phyloP scores from a whole-genome alignment of 2,888 invertebrate genomes.

The Copidosoma aretas region DNA sequence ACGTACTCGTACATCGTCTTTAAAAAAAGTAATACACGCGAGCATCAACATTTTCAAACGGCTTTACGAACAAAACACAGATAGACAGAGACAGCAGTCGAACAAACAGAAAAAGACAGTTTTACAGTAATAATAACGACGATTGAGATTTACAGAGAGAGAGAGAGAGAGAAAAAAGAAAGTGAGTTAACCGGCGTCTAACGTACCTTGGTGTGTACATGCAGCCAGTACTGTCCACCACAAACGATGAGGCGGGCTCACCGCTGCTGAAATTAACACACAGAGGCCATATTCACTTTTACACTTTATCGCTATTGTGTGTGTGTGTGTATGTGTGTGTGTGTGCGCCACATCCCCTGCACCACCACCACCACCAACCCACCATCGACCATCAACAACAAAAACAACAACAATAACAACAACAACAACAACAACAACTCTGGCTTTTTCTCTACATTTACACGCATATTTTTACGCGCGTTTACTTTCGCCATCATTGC shows the following conservation, averaged over 20 bases:
- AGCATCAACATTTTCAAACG: too few species aligned
- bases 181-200: conserved; percentile 44
- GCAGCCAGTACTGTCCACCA: conserved; percentile 64
- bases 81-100: background rate
- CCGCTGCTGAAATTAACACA: conserved; percentile 59
- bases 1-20: too few species aligned
- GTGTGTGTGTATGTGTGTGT: too few species aligned
- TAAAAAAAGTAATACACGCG: too few species aligned
- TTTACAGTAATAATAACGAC: conserved; percentile 1
- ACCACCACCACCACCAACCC: conserved; percentile 36
- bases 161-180: conserved; percentile 9
- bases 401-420: too few species aligned
- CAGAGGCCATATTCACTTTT: conserved; percentile 51
- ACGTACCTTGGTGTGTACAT: conserved; percentile 67
- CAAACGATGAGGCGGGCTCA: conserved; percentile 62
- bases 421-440: conserved; percentile 2
- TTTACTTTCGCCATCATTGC: background rate
- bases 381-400: too few species aligned
- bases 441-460: conserved; percentile 10
- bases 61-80: background rate
- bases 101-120: conserved; percentile 16
- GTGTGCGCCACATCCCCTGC: conserved; percentile 42
- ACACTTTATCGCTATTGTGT: conserved; percentile 49
- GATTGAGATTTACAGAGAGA: background rate
- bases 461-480: conserved; percentile 2